Evolutionary conservation across 2,888 invertebrate species (phyloP).

Genomic region (Trichopria drosophilae): DNA sequence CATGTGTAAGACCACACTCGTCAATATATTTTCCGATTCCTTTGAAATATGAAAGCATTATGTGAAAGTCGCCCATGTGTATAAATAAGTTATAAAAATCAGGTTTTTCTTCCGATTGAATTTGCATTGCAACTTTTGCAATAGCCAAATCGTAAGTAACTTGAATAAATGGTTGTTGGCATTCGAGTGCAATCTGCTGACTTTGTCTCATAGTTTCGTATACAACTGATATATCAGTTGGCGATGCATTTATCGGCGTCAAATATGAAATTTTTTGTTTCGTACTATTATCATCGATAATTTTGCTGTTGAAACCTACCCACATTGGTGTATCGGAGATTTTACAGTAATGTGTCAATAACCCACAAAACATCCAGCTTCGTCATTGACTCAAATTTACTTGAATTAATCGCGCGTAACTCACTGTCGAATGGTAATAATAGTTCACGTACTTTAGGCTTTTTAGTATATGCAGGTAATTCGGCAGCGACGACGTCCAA

Average conservation of each 20-base stretch:
- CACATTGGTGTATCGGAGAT: constrained; percentile 39
- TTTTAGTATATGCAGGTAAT: constrained; percentile 21
- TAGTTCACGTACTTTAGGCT: constrained; percentile 19
- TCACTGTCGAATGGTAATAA: constrained; percentile 17
- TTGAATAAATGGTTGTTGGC: constrained; percentile 34
- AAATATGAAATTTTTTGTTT: constrained; percentile 38
- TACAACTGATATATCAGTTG: constrained; percentile 37
- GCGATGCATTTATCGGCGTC: constrained; percentile 41
- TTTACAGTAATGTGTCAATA: constrained; percentile 30
- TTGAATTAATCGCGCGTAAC: not conserved
- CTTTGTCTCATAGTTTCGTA: no score
- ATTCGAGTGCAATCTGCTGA: constrained; percentile 36
- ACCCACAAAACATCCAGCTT: constrained; percentile 30
- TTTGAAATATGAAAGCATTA: no score
- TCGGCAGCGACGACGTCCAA: constrained; percentile 20
- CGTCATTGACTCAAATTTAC: constrained; percentile 7
- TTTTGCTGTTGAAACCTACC: no score
- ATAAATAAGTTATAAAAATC: no score
- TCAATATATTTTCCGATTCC: no score
- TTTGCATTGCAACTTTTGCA: no score
- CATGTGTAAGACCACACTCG: no score
- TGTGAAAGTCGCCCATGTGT: no score
- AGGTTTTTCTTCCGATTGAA: no score
- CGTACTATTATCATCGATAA: constrained; percentile 30
- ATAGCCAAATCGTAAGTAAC: no score